These are phyloP conservation scores for Cebidichthys violaceus DNA, from an alignment of 2,113 vertebrate genomes.

Conservation along the genomic window DNA sequence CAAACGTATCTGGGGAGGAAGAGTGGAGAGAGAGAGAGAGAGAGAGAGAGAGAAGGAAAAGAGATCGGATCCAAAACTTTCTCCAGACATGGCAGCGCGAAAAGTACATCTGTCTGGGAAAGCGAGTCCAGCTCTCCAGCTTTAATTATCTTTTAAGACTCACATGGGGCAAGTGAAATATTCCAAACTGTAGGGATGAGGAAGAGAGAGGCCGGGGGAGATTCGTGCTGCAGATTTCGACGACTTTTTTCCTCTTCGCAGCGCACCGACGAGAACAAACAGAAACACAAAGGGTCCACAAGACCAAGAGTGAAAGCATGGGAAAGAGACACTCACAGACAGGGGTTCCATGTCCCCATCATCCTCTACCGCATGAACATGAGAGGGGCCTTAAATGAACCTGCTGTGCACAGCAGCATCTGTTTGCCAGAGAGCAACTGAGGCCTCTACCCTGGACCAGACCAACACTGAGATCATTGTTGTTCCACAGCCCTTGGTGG, in stretches of 20 bases:
- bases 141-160: conserved; percentile 64
- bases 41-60: conserved; percentile 31
- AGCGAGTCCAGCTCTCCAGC: conserved; percentile 42
- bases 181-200: conserved; percentile 31
- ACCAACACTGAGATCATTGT: conserved; percentile 70
- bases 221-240: conserved; percentile 35
- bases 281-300: background rate
- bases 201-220: conserved; percentile 17
- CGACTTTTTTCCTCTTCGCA: conserved; percentile 9
- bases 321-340: background rate
- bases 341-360: conserved; percentile 13
- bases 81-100: conserved; percentile 56
- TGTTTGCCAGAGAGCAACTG: conserved; percentile 45
- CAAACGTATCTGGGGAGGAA: conserved; percentile 67
- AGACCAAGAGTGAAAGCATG: conserved; percentile 1
- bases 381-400: conserved; percentile 50
- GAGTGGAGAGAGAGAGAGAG: conserved; percentile 61
- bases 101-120: conserved; percentile 59
- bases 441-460: conserved; percentile 54
- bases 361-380: background rate
- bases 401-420: conserved; percentile 51
- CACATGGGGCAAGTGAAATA: conserved; percentile 40
- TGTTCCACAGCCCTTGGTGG: conserved; percentile 40
- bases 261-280: background rate
- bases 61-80: conserved; percentile 50